Evolutionary conservation across 2,888 invertebrate genomes (phyloP).

Genomic region (Perizoma affinitatum): DNA sequence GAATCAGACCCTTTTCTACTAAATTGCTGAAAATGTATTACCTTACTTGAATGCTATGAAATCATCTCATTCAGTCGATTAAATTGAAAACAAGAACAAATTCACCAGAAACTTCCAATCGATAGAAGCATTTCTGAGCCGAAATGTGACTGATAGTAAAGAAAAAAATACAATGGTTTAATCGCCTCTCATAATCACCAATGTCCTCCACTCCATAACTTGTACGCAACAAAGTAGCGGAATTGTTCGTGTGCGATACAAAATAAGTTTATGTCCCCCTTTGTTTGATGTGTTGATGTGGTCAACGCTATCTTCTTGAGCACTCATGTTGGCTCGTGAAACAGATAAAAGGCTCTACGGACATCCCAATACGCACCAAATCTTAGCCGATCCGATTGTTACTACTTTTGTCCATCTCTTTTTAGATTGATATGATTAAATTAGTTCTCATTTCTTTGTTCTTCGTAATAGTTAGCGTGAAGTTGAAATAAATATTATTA

Average conservation of each 20-base stretch:
- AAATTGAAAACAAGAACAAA: no score
- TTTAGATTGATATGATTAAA: no score
- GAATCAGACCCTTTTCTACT: neutral
- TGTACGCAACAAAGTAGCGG: conserved; percentile 58
- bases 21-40: neutral
- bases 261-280: conserved; percentile 76
- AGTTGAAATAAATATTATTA: no score
- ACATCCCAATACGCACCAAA: conserved; percentile 11
- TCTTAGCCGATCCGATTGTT: conserved; percentile 11
- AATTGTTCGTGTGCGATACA: conserved; percentile 67
- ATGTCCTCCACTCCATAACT: conserved; percentile 39
- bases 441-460: no score
- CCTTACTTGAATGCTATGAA: neutral
- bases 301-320: conserved; percentile 72
- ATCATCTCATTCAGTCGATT: no score
- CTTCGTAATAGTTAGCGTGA: no score
- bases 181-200: conserved; percentile 38
- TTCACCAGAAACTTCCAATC: neutral
- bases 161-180: conserved; percentile 33
- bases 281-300: conserved; percentile 72
- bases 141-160: conserved; percentile 3
- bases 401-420: neutral
- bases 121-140: neutral
- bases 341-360: conserved; percentile 52
- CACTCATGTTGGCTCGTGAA: conserved; percentile 64